phyloP scores from a whole-genome alignment of 2,113 vertebrate species.

The Catharus fuscescens region DNA sequence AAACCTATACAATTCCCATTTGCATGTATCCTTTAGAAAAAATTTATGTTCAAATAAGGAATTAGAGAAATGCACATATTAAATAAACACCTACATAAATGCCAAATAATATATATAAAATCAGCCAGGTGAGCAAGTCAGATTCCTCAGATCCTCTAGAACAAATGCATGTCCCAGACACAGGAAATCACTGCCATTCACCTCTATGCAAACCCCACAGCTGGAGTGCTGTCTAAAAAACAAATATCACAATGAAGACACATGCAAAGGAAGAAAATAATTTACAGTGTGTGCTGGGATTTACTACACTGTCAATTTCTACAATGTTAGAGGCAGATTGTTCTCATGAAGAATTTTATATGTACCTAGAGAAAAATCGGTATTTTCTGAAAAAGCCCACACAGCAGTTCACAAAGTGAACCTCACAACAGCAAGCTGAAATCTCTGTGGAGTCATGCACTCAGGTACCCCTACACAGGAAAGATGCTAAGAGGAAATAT shows the following conservation, averaged over 20 bases:
- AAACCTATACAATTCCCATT: neutral
- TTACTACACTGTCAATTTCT: neutral
- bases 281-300: neutral
- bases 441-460: neutral
- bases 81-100: neutral
- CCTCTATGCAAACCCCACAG: neutral
- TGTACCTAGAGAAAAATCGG: neutral
- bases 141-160: neutral
- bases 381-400: neutral
- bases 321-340: neutral
- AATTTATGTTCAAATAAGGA: neutral
- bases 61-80: neutral
- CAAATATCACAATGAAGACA: neutral
- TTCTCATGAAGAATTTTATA: neutral
- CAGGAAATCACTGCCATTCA: neutral
- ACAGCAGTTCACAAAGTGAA: neutral
- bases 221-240: neutral
- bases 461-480: neutral
- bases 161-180: neutral
- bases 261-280: neutral
- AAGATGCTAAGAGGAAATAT: neutral
- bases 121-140: neutral
- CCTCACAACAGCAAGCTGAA: neutral
- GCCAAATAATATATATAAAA: neutral
- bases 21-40: neutral